Evolutionary conservation across 2,113 vertebrate species (phyloP), one percentile per base, ranked within the genome.

Genomic region (Petrocephalus zakoni): DNA sequence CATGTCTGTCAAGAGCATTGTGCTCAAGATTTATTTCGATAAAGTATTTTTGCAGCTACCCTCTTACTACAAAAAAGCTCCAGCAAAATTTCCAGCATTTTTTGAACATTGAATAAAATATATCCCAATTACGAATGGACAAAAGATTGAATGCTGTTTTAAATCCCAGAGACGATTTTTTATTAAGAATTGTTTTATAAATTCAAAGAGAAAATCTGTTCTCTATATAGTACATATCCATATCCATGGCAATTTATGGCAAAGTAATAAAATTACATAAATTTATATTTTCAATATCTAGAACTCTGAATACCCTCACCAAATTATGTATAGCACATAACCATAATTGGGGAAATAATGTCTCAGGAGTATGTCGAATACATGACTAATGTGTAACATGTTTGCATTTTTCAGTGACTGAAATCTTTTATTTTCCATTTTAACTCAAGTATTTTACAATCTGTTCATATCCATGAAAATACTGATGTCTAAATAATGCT

Each of bases 41-140:
- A 87, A 91, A 90, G 90, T 89, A 78, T 78, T 78, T 92, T 91
- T 91, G 88, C 81, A 87, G 88, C 91, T 89, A 86, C 82, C 25
- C 87, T 86, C 82, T 83, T 87, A 88, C 82, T 58, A 42, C 42
- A 42, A 85, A 90, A 88, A 90, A 89, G 89, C 5, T 78, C 17
- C 19, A 37, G 19, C 9, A 68, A 68, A 29, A 75, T 42, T 78
- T 78, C 72, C 72, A 78, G 34, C 72, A 75, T 75, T 75, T 37
- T 75, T 29, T 75, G 68, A 75, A 29, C 29, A 78, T 37, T 78
- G 37, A 42, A 78, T 78, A 78, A 2, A 78, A 78, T 19, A 78
- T 78, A 78, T 78, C 29, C 29, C 68, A 17, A 72, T 72, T 42
- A 42, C 1, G 4, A 42, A 42, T 78, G 72, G 34, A 78, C 34